These are phyloP conservation scores for Ciconia stormi DNA, from an alignment of 2,113 vertebrate genomes.

Conservation along the genomic window DNA sequence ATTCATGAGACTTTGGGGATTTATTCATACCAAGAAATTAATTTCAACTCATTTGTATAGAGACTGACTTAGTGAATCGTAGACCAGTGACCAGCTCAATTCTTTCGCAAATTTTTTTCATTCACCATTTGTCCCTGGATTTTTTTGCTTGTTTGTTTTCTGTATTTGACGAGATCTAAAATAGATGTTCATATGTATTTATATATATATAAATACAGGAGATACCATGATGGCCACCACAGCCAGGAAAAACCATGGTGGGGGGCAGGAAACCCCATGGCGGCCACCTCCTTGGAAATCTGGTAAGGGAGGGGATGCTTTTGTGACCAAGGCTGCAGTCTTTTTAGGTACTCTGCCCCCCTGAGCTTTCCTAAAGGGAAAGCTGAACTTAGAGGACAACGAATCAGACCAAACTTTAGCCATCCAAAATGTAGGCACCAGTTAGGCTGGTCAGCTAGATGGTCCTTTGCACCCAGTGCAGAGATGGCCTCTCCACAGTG, in stretches of 20 bases:
- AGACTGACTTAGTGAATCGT: background rate
- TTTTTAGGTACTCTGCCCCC: background rate
- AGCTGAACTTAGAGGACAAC: background rate
- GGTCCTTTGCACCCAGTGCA: background rate
- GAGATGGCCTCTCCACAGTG: background rate
- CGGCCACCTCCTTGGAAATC: background rate
- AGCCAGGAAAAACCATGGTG: background rate
- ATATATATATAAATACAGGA: background rate
- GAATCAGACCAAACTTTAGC: background rate
- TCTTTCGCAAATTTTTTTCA: background rate
- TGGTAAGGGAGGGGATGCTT: background rate
- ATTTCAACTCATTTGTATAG: background rate
- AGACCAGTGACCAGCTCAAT: background rate
- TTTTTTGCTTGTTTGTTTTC: background rate
- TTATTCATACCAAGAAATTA: background rate
- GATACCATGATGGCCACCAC: background rate
- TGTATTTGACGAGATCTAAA: background rate
- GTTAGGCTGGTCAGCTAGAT: background rate
- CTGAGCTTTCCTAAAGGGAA: background rate
- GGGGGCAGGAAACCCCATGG: background rate
- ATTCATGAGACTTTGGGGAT: constrained; percentile 14
- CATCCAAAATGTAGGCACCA: background rate
- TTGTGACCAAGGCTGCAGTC: background rate
- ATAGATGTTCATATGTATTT: background rate
- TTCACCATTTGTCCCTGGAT: background rate